These are phyloP conservation scores for Sialis fuliginosa DNA, from an alignment of 2,888 invertebrate genomes.

Conservation along the genomic window DNA sequence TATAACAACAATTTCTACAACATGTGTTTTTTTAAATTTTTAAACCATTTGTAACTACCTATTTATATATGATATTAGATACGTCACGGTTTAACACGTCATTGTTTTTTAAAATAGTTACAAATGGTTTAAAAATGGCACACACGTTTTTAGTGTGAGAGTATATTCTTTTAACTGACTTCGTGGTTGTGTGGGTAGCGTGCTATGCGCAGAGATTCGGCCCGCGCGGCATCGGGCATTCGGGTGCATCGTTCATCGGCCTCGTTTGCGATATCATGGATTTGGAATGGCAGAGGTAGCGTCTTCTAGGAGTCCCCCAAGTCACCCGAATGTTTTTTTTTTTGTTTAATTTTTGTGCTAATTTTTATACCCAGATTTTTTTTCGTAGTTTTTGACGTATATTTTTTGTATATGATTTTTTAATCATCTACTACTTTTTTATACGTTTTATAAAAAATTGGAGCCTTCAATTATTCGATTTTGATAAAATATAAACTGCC, in stretches of 20 bases:
- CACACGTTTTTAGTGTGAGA: too few relatives aligned
- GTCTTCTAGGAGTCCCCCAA: not conserved
- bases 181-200: slow-evolving; percentile 32
- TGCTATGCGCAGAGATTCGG: slow-evolving; percentile 95
- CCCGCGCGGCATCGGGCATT: slow-evolving; percentile 85
- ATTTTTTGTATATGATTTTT: not conserved
- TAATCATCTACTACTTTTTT: not conserved
- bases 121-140: too few relatives aligned
- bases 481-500: too few relatives aligned
- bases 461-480: too few relatives aligned
- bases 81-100: too few relatives aligned
- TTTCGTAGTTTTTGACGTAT: not conserved
- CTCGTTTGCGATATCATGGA: slow-evolving; percentile 74
- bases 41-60: too few relatives aligned
- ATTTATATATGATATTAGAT: too few relatives aligned
- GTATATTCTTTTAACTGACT: not conserved
- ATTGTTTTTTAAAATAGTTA: too few relatives aligned
- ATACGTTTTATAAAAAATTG: not conserved
- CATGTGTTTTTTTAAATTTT: too few relatives aligned
- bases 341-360: not conserved
- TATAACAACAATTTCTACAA: too few relatives aligned
- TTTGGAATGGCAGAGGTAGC: slow-evolving; percentile 54
- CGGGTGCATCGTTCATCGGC: slow-evolving; percentile 70
- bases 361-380: not conserved
- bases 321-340: not conserved